Evolutionary conservation across 2,888 invertebrate genomes (phyloP).

Genomic region (Hypomecis punctinalis): DNA sequence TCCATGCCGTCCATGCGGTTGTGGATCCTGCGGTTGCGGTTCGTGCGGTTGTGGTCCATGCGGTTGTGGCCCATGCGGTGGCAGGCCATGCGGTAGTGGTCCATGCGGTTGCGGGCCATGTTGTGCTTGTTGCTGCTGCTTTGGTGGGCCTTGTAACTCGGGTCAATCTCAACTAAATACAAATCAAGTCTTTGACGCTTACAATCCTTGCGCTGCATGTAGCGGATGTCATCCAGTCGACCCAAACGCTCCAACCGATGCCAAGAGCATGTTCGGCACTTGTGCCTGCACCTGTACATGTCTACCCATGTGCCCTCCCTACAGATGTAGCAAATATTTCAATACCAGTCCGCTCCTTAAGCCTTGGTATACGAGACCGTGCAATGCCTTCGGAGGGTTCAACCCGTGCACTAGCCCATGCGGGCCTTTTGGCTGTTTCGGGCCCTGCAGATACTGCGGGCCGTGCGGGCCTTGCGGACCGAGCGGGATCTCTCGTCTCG

Average conservation of each 20-base stretch:
- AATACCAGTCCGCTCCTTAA: constrained; percentile 43
- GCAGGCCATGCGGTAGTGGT: background rate
- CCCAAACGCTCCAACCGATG: background rate
- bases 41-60: background rate
- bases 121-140: background rate
- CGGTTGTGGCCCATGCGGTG: constrained; percentile 3
- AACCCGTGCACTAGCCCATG: constrained; percentile 5
- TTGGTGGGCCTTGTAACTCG: background rate
- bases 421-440: constrained; percentile 35
- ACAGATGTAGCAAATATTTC: constrained; percentile 31
- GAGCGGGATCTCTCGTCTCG: constrained; percentile 39
- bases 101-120: background rate
- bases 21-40: constrained; percentile 9
- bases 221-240: constrained; percentile 13
- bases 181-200: background rate
- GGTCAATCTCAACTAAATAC: background rate
- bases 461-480: constrained; percentile 39
- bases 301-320: constrained; percentile 36
- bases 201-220: constrained; percentile 20
- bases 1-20: constrained; percentile 47
- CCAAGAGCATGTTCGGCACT: background rate
- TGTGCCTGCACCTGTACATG: constrained; percentile 17
- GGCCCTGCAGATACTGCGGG: constrained; percentile 31
- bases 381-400: background rate
- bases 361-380: constrained; percentile 21